Evolutionary conservation across 2,888 invertebrate species (phyloP), one percentile per base, ranked within the genome.

Genomic region (Himalopsyche tibetana): DNA sequence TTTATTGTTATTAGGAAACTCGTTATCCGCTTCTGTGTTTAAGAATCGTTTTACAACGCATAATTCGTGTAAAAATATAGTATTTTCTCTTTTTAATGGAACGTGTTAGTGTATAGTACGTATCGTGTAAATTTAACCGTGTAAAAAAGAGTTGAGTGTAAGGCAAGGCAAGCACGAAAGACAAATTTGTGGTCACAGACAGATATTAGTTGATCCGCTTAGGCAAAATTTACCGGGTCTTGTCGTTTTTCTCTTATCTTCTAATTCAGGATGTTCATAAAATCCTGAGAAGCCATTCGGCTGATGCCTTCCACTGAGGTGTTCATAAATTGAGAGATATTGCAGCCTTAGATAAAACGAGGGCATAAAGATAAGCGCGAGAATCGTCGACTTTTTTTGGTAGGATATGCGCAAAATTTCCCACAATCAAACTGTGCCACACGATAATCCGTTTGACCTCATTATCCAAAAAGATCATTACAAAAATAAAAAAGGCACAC

Each of bases 321-420:
- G 36, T 74, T 74, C 74, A 74, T 74, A 74, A 74, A 74, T 74
- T 36, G 74, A 38, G 36, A 28, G 74, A 74, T 74, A 74, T 74
- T 74, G 38, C 19, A 74, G 74, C 74, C 28, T 74, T 36, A 74
- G 74, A 74, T 74, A 74, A 74, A 74, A 38, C 5, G 74, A 36
- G 74, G 28, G 74, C 38, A 36, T 74, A 74, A 74, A 74, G 74
- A 74, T 74, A 74, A 74, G 74, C 38, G 36, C 38, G 36, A 28
- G 38, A 74, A 74, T 74, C 36, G 28, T 36, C 36, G 74, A 38
- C 36, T 74, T 74, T 74, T 63, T 12, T 28, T 51, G 51, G 5
- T 51, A 51, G 51, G 15, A 74, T 74, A 36, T 74, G 19, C 74
- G 74, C 74, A 74, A 74, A 74, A 74, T 11, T 19, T 15, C 38